phyloP scores from a whole-genome alignment of 1,140 invertebrate genomes.

The Chymomyza costata region DNA sequence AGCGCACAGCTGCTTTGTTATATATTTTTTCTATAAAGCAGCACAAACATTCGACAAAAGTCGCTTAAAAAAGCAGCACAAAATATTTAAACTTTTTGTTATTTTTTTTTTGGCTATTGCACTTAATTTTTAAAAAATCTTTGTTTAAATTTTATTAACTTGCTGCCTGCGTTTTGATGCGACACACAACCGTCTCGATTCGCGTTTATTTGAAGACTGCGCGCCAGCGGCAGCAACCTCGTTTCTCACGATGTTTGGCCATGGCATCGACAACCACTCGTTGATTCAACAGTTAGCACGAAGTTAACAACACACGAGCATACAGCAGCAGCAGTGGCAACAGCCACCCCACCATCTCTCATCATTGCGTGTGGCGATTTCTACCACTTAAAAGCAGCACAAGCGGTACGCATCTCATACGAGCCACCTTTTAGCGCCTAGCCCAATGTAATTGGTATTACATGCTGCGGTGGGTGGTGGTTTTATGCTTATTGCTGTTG shows the following conservation, averaged over 20 bases:
- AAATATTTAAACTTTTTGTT: too few relatives aligned
- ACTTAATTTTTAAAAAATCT: slow-evolving; percentile 6
- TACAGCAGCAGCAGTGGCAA: background rate
- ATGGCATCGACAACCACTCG: slow-evolving; percentile 66
- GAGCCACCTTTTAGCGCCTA: slow-evolving; percentile 44
- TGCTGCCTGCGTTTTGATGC: slow-evolving; percentile 16
- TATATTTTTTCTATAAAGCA: slow-evolving; percentile 1
- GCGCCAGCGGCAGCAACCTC: slow-evolving; percentile 21
- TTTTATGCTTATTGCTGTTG: slow-evolving; percentile 30
- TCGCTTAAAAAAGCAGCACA: too few relatives aligned
- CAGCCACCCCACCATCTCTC: too few relatives aligned
- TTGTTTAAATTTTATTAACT: slow-evolving; percentile 2
- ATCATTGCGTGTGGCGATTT: too few relatives aligned
- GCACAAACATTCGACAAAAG: slow-evolving; percentile 10
- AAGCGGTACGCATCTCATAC: too few relatives aligned
- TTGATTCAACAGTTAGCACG: slow-evolving; percentile 70
- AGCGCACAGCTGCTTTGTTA: background rate
- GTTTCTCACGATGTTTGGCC: slow-evolving; percentile 24
- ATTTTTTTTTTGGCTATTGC: background rate
- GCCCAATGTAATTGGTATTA: slow-evolving; percentile 66
- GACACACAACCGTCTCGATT: slow-evolving; percentile 50
- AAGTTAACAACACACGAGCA: slow-evolving; percentile 28
- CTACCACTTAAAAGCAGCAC: too few relatives aligned
- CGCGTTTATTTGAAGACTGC: slow-evolving; percentile 57
- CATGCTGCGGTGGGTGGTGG: slow-evolving; percentile 29